Conservation (phyloP, 2,888 invertebrate genomes). For the Phalangium opilio region DNA sequence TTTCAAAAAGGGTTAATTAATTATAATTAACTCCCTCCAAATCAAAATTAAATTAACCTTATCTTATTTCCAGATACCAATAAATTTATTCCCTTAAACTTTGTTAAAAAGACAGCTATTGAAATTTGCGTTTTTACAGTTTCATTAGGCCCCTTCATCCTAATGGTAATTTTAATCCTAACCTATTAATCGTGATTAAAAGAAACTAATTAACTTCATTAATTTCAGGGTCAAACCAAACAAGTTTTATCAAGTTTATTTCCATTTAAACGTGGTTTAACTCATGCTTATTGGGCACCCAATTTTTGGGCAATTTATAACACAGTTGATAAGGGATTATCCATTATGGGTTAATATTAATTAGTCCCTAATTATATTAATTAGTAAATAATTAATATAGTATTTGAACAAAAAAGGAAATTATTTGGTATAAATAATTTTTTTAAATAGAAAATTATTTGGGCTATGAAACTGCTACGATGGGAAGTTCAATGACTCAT, state of each 20-base stretch:
- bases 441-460: not conserved
- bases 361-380: too few relatives aligned
- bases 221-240: not conserved
- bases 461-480: conserved; percentile 31
- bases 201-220: not conserved
- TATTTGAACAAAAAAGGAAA: too few relatives aligned
- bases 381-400: too few relatives aligned
- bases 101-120: conserved; percentile 44
- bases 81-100: conserved; percentile 36
- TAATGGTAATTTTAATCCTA: conserved; percentile 41
- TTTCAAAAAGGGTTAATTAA: conserved; percentile 22
- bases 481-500: conserved; percentile 53
- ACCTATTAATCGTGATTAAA: not conserved
- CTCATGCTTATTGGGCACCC: conserved; percentile 98
- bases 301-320: conserved; percentile 97
- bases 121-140: conserved; percentile 51
- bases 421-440: too few relatives aligned
- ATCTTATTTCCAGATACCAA: conserved; percentile 2
- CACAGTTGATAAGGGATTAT: conserved; percentile 54
- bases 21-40: not conserved
- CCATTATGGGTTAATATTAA: conserved; percentile 32
- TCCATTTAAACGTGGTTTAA: conserved; percentile 89
- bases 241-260: conserved; percentile 65
- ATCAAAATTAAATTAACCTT: not conserved
- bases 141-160: conserved; percentile 74